phyloP scores from a whole-genome alignment of 1,140 invertebrate genomes.

The Hylaeus anthracinus region DNA sequence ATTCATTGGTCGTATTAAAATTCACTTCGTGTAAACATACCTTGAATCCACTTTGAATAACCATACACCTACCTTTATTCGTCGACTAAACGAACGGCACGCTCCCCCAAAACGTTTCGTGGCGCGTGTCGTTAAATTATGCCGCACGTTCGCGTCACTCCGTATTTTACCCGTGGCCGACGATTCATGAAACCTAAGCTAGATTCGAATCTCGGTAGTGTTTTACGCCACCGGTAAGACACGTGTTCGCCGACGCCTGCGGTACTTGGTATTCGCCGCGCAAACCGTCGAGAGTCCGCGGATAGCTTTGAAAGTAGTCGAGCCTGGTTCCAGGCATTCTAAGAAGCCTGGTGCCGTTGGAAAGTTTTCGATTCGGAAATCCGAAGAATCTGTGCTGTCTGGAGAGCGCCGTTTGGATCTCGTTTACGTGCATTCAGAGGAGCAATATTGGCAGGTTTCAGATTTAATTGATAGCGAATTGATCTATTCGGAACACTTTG shows the following conservation, averaged over 20 bases:
- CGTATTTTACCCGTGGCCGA: no score
- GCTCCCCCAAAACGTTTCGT: no score
- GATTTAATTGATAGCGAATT: no score
- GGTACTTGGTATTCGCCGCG: constrained; percentile 19
- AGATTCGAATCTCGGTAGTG: not conserved
- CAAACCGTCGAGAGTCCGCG: not conserved
- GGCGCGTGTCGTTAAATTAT: no score
- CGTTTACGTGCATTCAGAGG: not conserved
- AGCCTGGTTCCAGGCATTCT: not conserved
- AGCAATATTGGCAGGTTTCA: not conserved
- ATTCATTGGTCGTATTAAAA: no score
- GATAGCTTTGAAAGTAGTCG: constrained; percentile 22
- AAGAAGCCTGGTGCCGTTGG: not conserved
- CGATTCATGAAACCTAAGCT: not conserved
- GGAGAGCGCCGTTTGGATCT: not conserved
- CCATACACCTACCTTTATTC: no score
- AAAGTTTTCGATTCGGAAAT: constrained; percentile 4
- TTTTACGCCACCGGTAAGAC: not conserved
- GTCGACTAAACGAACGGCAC: no score
- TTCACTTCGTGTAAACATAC: no score
- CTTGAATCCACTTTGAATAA: no score
- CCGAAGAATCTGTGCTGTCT: not conserved
- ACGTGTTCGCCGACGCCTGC: not conserved
- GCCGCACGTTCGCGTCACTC: no score
- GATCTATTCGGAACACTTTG: no score